These are phyloP conservation scores for Crambe crambe DNA, from an alignment of 37 sponge, comb jelly and placozoan species.

Conservation along the genomic window DNA sequence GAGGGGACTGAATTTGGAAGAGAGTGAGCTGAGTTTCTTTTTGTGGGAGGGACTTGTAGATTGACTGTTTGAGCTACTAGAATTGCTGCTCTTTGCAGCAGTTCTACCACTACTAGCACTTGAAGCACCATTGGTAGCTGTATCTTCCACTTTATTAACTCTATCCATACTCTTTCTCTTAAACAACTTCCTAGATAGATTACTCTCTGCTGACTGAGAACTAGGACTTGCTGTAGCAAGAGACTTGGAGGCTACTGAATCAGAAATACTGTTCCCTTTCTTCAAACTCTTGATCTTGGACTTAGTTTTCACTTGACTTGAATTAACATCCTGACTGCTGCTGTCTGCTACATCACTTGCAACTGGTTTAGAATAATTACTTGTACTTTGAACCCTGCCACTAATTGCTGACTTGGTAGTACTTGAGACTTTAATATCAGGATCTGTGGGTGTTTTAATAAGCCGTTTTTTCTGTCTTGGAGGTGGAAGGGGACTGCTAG, in stretches of 20 bases:
- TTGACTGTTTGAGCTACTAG: too few relatives aligned
- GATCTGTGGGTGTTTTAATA: neutral
- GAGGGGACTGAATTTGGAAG: neutral
- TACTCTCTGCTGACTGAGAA: too few relatives aligned
- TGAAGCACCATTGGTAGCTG: neutral
- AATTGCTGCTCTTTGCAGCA: neutral
- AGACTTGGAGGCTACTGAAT: neutral
- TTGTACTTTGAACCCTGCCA: neutral
- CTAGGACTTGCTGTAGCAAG: neutral
- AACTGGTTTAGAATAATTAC: neutral
- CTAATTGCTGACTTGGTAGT: neutral
- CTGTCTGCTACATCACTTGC: neutral
- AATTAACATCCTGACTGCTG: neutral
- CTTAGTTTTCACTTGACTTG: neutral
- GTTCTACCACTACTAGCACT: neutral
- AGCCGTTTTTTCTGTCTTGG: neutral
- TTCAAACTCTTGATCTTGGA: slow-evolving; percentile 1
- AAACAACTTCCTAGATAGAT: neutral
- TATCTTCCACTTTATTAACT: neutral
- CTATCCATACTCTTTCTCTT: slow-evolving; percentile 9
- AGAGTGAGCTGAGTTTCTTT: neutral
- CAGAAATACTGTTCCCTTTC: neutral
- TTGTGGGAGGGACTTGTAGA: neutral
- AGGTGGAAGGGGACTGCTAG: neutral
- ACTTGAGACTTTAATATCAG: neutral